A percentile compares a stretch with the other conserved stretches of the same genome.
These are phyloP conservation scores for Crotalus viridis DNA, from an alignment of 2,113 vertebrate genomes.

Conservation along the genomic window DNA sequence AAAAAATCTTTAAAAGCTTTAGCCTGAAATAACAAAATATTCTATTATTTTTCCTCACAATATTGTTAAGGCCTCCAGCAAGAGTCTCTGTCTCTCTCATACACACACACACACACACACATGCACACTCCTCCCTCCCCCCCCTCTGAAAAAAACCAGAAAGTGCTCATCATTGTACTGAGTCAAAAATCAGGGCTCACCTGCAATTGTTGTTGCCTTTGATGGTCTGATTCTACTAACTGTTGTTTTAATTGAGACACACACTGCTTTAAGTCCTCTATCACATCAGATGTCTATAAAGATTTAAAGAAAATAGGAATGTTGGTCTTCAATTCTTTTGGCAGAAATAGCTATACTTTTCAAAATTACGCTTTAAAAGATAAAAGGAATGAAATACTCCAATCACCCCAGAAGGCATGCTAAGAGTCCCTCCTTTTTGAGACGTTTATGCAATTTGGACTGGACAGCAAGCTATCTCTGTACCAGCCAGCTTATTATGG, in stretches of 20 bases:
- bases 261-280: conserved; percentile 76
- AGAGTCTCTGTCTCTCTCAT: neutral
- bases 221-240: conserved; percentile 77
- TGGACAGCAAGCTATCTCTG: neutral
- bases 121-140: neutral
- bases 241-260: conserved; percentile 78
- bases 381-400: conserved; percentile 1
- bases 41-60: neutral
- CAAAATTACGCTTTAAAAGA: conserved; percentile 17
- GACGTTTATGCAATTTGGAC: neutral
- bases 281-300: conserved; percentile 76
- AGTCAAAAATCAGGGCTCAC: conserved; percentile 64
- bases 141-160: neutral
- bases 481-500: neutral
- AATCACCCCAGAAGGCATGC: neutral
- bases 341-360: neutral
- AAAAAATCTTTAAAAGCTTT: conserved; percentile 17
- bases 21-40: conserved; percentile 12
- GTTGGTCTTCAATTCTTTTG: conserved; percentile 26
- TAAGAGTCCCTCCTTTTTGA: neutral
- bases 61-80: neutral
- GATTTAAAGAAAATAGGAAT: conserved; percentile 39
- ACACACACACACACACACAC: too few species aligned
- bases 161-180: conserved; percentile 1
- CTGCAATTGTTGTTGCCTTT: conserved; percentile 76